Evolutionary conservation across 1,140 invertebrate genomes (phyloP), one percentile per base, ranked within the genome.

Genomic region (Battus philenor): DNA sequence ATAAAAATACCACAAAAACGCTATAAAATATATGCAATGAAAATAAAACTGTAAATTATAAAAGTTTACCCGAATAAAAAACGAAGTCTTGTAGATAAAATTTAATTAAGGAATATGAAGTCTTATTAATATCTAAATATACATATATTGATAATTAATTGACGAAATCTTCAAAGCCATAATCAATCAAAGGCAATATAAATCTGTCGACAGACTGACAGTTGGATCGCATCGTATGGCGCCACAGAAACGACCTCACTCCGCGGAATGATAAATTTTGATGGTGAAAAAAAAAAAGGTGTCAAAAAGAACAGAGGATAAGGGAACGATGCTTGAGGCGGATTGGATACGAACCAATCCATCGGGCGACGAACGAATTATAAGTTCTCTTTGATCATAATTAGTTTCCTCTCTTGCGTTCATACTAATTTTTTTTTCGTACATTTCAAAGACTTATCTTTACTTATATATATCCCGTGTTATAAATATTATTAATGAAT

Each of bases 351-450:
- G 10, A 10, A 10, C 6, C 26, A 13, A 41, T 41, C 26, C 24
- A 41, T 41, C 38, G 17, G 38, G n/a, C 17, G 38, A 41, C n/a
- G 38, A 41, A 29, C 13, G 24, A 41, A 15, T 41, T 41, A 17
- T 41, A 26, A 27, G 13, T 16, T 26, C 38, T 11, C 26, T 41
- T 41, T 41, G 24, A 41, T 17, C 22, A 41, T 29, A 16, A 29
- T 16, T 29, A 27, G 8, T 22, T 18, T 6, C 2, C 13, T 16
- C 13, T 8, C 13, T 12, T 16, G n/a, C 11, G 16, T n/a, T 10
- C n/a, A 12, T 8, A 13, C 12, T 3, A 2, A n/a, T 26, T 26
- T 9, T 22, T 22, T 22, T 7, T 4, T 22, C 3, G 20, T 4
- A 3, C 20, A 22, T 22, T 7, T 22, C 20, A 22, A 7, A 22